Base-by-base conservation (phyloP, 2,888 invertebrate species). In the Drosophila anceps region DNA sequence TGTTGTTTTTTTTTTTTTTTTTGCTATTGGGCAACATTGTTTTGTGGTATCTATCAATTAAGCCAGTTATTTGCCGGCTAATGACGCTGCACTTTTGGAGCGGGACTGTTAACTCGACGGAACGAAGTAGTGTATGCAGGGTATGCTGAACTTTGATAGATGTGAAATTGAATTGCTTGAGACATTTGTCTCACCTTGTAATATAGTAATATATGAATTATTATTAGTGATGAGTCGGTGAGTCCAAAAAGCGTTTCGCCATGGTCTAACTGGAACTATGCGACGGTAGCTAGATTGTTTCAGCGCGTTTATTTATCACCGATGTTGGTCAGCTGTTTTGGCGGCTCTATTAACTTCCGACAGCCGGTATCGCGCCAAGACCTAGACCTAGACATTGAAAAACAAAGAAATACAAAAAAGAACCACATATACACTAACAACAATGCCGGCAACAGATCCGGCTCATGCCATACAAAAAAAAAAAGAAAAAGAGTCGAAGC, bases 371-470 rank as follows among this genome's bases (percentile, higher is more conserved):
- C 41, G 61, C 69, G 69, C 70, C 79, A 81, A 88, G 88, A 86
- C 82, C 86, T 82, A 86, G 86, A 82, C 82, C 82, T 71, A 82
- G 82, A 78, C 88, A 88, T 68, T 83, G 86, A 90, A 69, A 69
- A 46, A 37, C 39, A 37, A 27, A 62, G 29, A 48, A n/a, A 48
- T 48, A 18, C 3, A 44, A 15, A 24, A 48, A 55, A n/a, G n/a
- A n/a, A n/a, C n/a, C n/a, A n/a, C n/a, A 55, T 4, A 31, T 0
- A 20, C 15, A 57, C 7, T 1, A 39, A 59, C 35, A 35, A 18
- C 33, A 43, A n/a, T 15, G 41, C 48, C 53, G 60, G 58, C 44
- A 35, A 44, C 15, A 53, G 58, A 33, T 61, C 35, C 63, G 65
- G 55, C 71, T 54, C 48, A 29, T 37, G 41, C 13, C 12, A 33